These are phyloP conservation scores for Triops cancriformis DNA, from an alignment of 1,140 invertebrate genomes.

Conservation along the genomic window DNA sequence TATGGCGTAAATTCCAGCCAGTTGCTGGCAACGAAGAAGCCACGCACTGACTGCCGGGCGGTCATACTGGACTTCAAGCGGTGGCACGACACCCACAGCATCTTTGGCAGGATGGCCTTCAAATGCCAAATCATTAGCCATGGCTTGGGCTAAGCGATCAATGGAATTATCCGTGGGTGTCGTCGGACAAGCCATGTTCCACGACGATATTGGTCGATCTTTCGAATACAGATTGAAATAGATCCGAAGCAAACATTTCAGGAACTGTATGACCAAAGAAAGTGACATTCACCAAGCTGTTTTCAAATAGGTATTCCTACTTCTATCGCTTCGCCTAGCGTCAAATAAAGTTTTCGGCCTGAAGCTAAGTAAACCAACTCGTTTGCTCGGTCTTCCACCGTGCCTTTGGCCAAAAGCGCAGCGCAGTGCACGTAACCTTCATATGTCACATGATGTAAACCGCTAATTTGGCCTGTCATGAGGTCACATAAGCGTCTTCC, in stretches of 20 bases:
- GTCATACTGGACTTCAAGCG: not conserved
- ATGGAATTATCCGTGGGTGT: not conserved
- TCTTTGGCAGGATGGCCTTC: not conserved
- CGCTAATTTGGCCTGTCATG: slow-evolving; percentile 26
- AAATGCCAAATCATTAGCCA: not conserved
- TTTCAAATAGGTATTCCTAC: not conserved
- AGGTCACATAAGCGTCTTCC: slow-evolving; percentile 13
- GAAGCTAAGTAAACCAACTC: slow-evolving; percentile 20
- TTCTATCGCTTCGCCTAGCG: not conserved
- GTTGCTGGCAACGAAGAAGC: slow-evolving; percentile 8
- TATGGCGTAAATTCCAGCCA: slow-evolving; percentile 6
- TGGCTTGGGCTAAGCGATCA: not conserved
- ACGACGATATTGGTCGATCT: not conserved
- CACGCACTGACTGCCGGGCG: not conserved
- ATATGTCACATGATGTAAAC: slow-evolving; percentile 18
- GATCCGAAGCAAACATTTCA: not conserved
- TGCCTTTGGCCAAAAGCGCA: slow-evolving; percentile 25
- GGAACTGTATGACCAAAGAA: not conserved
- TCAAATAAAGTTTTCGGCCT: slow-evolving; percentile 11
- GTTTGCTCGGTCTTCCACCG: slow-evolving; percentile 22
- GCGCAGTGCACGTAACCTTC: slow-evolving; percentile 26
- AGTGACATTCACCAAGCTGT: not conserved
- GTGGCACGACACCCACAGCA: not conserved
- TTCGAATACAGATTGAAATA: not conserved
- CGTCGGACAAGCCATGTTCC: not conserved